Base-by-base conservation (phyloP, 2,888 invertebrate genomes). In the Eupithecia dodoneata region DNA sequence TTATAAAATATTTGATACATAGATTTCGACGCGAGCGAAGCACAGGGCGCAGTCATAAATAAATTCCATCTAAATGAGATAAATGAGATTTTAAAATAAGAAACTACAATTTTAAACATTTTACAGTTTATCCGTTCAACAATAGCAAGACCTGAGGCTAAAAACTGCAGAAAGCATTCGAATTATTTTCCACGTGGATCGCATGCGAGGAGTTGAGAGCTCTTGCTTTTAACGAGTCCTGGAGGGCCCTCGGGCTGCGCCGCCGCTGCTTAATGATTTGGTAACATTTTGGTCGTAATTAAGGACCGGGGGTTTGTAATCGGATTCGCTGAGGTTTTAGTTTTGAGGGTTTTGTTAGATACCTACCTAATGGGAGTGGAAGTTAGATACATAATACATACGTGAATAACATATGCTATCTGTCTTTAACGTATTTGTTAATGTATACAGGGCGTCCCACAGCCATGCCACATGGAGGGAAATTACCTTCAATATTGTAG, bases 151-250 rank as follows among this genome's bases (percentile, higher is more conserved):
- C 45, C n/a, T 9, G 42, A 15, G 67, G 67, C 67, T 45, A 69
- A 69, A 69, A n/a, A 73, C 66, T 66, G 73, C 44, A 66, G 30
- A 63, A 63, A 63, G 72, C 18, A 71, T 75, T 76, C 73, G 78
- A 79, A 80, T 79, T 74, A 76, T 77, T 75, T 79, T 76, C 72
- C 72, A 49, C 75, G 52, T 44, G 74, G 77, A 76, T 80, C 80
- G 77, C 78, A 81, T 78, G 80, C 76, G 76, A 72, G 78, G 69
- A 77, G 82, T 84, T 80, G 77, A 87, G 87, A 73, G 79, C 77
- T 77, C 87, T 87, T 82, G 83, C 84, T 87, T 86, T 87, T 88
- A 88, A 87, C 87, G 87, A 83, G 80, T 81, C 77, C 80, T 79
- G 76, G 78, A 76, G 80, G 81, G 81, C 81, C 78, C 79, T 79